Conservation (phyloP, 2,113 vertebrate genomes). For the western clawed frog (Xenopus tropicalis) region DNA sequence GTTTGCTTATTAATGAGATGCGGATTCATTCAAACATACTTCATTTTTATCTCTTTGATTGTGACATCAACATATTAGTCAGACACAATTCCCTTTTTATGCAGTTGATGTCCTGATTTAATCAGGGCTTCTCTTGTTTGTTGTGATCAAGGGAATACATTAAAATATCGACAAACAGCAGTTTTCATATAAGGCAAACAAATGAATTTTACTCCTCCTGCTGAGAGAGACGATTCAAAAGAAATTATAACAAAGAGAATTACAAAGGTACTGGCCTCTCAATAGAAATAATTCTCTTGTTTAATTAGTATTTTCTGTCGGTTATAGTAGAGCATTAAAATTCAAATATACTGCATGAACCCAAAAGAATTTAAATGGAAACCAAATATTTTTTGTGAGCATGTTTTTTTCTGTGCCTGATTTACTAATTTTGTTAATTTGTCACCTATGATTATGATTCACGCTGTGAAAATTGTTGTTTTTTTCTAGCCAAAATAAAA, state of each 20-base stretch:
- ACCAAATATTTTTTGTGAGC: no score
- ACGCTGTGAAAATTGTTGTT: no score
- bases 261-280: conserved; percentile 2
- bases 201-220: conserved; percentile 29
- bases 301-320: conserved; percentile 10
- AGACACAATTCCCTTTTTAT: conserved; percentile 41
- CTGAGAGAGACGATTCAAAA: conserved; percentile 17
- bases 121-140: conserved; percentile 34
- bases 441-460: no score
- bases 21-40: conserved; percentile 30
- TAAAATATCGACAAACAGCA: conserved; percentile 13
- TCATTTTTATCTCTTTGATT: conserved; percentile 38
- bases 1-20: conserved; percentile 32
- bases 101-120: conserved; percentile 39
- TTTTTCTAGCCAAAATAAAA: no score
- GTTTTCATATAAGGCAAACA: conserved; percentile 27
- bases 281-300: neutral
- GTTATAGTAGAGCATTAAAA: no score
- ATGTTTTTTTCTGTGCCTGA: no score
- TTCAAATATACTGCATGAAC: no score
- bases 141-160: conserved; percentile 27
- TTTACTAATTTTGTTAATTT: no score
- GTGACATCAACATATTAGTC: conserved; percentile 41
- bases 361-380: no score
- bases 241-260: conserved; percentile 25